These are phyloP conservation scores for Achlya flavicornis DNA, from an alignment of 2,888 invertebrate species.

Conservation along the genomic window DNA sequence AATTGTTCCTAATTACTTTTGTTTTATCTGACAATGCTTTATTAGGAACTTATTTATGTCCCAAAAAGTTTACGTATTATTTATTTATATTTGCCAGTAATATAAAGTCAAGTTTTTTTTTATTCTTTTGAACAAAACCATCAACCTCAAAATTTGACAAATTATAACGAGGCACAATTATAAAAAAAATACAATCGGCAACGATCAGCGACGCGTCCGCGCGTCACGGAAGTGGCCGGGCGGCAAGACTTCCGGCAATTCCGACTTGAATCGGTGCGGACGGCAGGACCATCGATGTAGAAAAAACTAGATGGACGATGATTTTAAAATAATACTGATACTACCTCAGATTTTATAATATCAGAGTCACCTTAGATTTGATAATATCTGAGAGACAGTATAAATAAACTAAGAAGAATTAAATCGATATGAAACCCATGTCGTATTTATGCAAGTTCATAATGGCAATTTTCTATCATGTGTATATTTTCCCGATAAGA, in stretches of 20 bases:
- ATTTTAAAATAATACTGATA: background rate
- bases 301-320: background rate
- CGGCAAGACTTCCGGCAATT: slow-evolving; percentile 62
- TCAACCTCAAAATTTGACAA: background rate
- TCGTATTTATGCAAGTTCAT: too few species aligned
- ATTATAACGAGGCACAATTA: slow-evolving; percentile 1
- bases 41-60: too few species aligned
- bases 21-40: background rate
- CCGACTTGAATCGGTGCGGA: slow-evolving; percentile 47
- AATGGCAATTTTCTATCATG: too few species aligned
- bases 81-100: background rate
- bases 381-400: too few species aligned
- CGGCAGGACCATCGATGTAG: slow-evolving; percentile 24
- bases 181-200: slow-evolving; percentile 23
- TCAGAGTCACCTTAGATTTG: background rate
- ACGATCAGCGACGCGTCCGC: slow-evolving; percentile 23
- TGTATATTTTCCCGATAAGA: too few species aligned
- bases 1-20: background rate
- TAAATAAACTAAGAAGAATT: too few species aligned
- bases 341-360: background rate
- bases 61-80: too few species aligned
- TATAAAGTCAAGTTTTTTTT: background rate
- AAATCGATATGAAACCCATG: too few species aligned
- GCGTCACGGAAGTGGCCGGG: slow-evolving; percentile 46
- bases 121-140: background rate